A percentile compares a stretch with the other conserved stretches of the same genome.
Conservation (phyloP, 2,797 vertebrate genomes). For the Luscinia luscinia region DNA sequence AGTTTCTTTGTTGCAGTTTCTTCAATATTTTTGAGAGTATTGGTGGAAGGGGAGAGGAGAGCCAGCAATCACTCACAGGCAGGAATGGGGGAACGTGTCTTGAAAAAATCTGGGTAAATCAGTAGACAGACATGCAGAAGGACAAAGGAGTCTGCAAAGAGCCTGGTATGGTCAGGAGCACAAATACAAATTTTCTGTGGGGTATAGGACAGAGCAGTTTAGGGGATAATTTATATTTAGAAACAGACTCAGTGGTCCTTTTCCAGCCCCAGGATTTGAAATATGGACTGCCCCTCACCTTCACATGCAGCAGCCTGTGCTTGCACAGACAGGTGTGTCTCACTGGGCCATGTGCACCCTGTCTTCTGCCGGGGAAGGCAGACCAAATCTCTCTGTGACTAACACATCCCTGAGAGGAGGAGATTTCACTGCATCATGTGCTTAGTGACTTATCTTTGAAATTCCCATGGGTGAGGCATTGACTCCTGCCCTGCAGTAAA, state of each 20-base stretch:
- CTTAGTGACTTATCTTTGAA: neutral
- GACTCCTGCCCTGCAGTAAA: neutral
- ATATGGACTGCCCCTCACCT: neutral
- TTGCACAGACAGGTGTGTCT: neutral
- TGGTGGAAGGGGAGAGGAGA: neutral
- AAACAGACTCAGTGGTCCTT: neutral
- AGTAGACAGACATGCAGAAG: neutral
- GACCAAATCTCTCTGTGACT: neutral
- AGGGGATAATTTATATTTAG: neutral
- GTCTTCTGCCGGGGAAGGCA: neutral
- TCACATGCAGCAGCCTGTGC: neutral
- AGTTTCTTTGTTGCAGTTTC: neutral
- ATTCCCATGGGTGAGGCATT: neutral
- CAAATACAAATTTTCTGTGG: neutral
- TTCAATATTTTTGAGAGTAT: neutral
- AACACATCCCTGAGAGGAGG: fast-evolving
- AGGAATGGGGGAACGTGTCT: neutral
- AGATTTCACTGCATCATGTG: neutral
- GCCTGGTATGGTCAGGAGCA: neutral
- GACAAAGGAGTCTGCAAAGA: neutral
- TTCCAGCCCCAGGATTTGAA: neutral
- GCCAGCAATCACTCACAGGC: neutral
- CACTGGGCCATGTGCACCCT: too few species aligned
- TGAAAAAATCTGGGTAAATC: neutral
- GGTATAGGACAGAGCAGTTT: neutral